phyloP scores from a whole-genome alignment of 2,888 invertebrate genomes.

The Eretmocerus hayati region DNA sequence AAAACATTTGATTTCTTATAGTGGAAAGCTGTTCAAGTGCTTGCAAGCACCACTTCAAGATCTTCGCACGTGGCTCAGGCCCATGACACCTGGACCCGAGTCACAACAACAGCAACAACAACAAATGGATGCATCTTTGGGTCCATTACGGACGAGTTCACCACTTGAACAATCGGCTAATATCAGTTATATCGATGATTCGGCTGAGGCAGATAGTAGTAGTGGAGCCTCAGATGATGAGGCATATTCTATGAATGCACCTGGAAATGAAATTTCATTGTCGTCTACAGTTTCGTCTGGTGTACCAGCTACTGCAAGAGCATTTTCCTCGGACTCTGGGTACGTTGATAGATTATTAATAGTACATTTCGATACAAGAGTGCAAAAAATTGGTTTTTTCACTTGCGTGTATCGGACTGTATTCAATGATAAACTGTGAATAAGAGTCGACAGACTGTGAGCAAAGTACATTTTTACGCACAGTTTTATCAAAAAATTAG shows the following conservation, averaged over 20 bases:
- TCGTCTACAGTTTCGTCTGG: slow-evolving; percentile 37
- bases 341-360: too few relatives aligned
- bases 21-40: slow-evolving; percentile 54
- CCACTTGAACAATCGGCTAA: slow-evolving; percentile 38
- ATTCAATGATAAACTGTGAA: too few relatives aligned
- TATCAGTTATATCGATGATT: slow-evolving; percentile 43
- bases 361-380: too few relatives aligned
- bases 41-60: slow-evolving; percentile 55
- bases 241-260: slow-evolving; percentile 50
- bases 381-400: not conserved
- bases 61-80: slow-evolving; percentile 53
- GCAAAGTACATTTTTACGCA: too few relatives aligned
- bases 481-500: too few relatives aligned
- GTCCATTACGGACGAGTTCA: slow-evolving; percentile 39
- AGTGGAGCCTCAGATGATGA: slow-evolving; percentile 45
- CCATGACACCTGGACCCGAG: slow-evolving; percentile 31
- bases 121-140: too few relatives aligned
- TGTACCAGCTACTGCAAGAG: slow-evolving; percentile 38
- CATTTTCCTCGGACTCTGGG: slow-evolving; percentile 45
- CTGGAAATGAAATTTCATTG: slow-evolving; percentile 44
- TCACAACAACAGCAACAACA: slow-evolving; percentile 26
- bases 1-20: too few relatives aligned
- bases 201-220: slow-evolving; percentile 29
- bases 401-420: too few relatives aligned
- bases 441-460: too few relatives aligned